Evolutionary conservation across 2,797 vertebrate species (phyloP), one percentile per base, ranked within the genome.

Genomic region (Pangasius larnaudii): DNA sequence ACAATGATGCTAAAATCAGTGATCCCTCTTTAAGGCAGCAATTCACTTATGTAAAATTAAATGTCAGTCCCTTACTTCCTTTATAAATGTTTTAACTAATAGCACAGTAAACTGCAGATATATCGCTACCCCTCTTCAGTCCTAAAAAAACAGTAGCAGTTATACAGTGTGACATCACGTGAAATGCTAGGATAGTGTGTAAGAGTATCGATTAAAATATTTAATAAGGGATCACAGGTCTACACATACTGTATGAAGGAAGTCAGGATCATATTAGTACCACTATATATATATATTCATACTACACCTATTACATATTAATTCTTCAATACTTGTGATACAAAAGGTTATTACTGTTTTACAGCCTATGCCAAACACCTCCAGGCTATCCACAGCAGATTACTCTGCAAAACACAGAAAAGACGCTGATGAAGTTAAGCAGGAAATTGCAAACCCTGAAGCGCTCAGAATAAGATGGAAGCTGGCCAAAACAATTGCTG

Each of bases 401-500:
- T 84, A 51, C 13, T 58, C n/a, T 49, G 33, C 49, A 84, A 86
- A 58, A 19, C 85, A 74, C n/a, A 46, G 49, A 65, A 89, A 56
- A 86, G 49, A n/a, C 22, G 58, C 80, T 84, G 85, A 84, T 89
- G 80, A 79, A 78, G 74, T 78, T 85, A 49, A 84, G 85, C 61
- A 49, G 69, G 88, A 83, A 89, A 86, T 84, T 78, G 61, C 80
- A 77, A 84, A 84, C n/a, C 61, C 61, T 69, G 81, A 82, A 58
- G 71, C 69, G n/a, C 5, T n/a, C 27, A 16, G 6, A 86, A 83
- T 83, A 75, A 84, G 71, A 84, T 86, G 80, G 85, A 84, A 24
- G 53, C 71, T 3, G n/a, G 88, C 80, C 85, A 89, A 69, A 42
- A 59, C 85, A 71, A 49, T 42, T 56, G 80, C 69, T 42, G 16